Conservation (phyloP, 2,888 invertebrate genomes). For the Clunio marinus region DNA sequence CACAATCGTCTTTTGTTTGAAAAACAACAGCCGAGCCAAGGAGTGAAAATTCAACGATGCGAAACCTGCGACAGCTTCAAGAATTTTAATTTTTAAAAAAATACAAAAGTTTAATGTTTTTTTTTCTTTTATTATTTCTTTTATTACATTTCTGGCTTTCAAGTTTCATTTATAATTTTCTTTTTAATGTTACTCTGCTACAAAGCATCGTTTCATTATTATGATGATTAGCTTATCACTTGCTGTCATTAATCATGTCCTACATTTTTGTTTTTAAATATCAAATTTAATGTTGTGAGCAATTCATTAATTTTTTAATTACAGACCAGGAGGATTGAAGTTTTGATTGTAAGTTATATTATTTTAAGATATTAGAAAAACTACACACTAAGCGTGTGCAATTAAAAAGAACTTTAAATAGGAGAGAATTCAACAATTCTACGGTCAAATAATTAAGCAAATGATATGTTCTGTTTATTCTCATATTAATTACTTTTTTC, state of each 20-base stretch:
- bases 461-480: not conserved
- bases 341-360: constrained; percentile 11
- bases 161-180: not conserved
- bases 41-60: too few relatives aligned
- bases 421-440: not conserved
- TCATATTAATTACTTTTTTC: too few relatives aligned
- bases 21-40: too few relatives aligned
- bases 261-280: constrained; percentile 7
- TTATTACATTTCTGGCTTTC: constrained; percentile 13
- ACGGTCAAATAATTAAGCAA: not conserved
- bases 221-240: not conserved
- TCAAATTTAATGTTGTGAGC: constrained; percentile 20
- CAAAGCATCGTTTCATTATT: not conserved
- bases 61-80: too few relatives aligned
- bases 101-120: too few relatives aligned
- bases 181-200: too few relatives aligned
- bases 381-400: too few relatives aligned
- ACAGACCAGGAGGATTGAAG: not conserved
- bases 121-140: constrained; percentile 1
- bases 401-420: not conserved
- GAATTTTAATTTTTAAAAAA: too few relatives aligned
- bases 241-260: not conserved
- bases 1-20: too few relatives aligned
- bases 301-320: constrained; percentile 24
- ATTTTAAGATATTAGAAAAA: too few relatives aligned